phyloP scores from a whole-genome alignment of 2,888 invertebrate species.

The Gibbula magus region DNA sequence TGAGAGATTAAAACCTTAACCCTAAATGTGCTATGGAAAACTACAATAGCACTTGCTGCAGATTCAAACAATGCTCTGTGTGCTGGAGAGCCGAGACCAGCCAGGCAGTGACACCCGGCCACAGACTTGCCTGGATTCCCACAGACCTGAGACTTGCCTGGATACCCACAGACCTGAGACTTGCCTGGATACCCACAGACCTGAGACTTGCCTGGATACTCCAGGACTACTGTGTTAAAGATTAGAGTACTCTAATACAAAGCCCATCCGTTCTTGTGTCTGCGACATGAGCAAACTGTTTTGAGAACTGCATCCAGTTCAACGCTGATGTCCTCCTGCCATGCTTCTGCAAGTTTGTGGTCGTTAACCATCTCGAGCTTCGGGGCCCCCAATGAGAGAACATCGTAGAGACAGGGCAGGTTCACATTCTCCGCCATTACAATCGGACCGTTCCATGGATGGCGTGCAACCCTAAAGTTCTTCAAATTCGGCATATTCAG shows the following conservation, averaged over 20 bases:
- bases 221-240: background rate
- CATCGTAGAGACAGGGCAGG: conserved; percentile 68
- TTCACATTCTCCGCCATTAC: conserved; percentile 55
- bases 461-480: conserved; percentile 65
- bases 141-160: no score
- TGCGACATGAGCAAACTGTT: conserved; percentile 66
- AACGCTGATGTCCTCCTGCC: conserved; percentile 53
- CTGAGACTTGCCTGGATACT: no score
- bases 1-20: no score
- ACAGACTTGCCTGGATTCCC: no score
- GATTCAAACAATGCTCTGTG: no score
- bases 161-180: no score
- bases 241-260: conserved; percentile 40
- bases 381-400: conserved; percentile 66
- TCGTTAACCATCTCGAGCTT: conserved; percentile 67
- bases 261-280: conserved; percentile 64
- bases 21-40: no score
- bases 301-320: conserved; percentile 65
- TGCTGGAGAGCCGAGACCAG: no score
- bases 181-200: no score
- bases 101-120: no score
- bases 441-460: conserved; percentile 69
- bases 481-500: conserved; percentile 64
- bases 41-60: no score
- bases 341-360: conserved; percentile 60